phyloP scores from a whole-genome alignment of 2,113 vertebrate species.

The Oncorhynchus clarkii region DNA sequence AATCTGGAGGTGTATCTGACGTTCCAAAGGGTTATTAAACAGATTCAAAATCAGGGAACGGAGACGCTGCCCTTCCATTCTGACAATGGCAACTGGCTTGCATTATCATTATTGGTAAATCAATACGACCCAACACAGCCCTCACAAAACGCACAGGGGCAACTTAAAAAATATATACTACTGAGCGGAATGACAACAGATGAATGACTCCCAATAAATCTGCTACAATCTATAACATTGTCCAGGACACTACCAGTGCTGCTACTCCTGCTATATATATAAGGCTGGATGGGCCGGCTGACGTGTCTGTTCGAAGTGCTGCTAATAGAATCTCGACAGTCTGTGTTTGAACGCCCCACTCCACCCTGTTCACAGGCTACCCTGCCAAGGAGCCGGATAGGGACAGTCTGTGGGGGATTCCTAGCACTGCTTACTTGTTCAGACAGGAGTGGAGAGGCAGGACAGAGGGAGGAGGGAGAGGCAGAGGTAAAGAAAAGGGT shows the following conservation, averaged over 20 bases:
- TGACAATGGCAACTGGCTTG: slow-evolving; percentile 13
- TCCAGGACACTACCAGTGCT: neutral
- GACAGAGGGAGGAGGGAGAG: neutral
- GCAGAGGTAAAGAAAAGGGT: no score
- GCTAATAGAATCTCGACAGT: slow-evolving; percentile 49
- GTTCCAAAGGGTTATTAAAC: neutral
- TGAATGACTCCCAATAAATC: slow-evolving; percentile 27
- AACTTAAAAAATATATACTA: neutral
- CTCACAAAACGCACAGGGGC: neutral
- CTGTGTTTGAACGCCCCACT: neutral
- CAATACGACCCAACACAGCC: slow-evolving; percentile 14
- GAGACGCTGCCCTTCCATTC: slow-evolving; percentile 7
- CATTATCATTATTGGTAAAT: neutral
- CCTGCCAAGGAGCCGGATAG: neutral
- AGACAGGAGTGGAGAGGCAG: slow-evolving; percentile 5
- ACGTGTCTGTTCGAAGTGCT: slow-evolving; percentile 23
- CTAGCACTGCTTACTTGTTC: slow-evolving; percentile 27
- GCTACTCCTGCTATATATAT: slow-evolving; percentile 58
- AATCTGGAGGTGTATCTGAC: neutral
- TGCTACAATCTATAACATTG: slow-evolving; percentile 15
- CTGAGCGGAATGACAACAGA: neutral
- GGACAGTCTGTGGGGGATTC: slow-evolving; percentile 41
- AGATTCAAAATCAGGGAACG: slow-evolving; percentile 32
- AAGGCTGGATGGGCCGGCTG: slow-evolving; percentile 26
- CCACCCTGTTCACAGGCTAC: slow-evolving; percentile 1